These are phyloP conservation scores for Oxycera nigricornis DNA, from an alignment of 2,888 invertebrate species.

Conservation along the genomic window DNA sequence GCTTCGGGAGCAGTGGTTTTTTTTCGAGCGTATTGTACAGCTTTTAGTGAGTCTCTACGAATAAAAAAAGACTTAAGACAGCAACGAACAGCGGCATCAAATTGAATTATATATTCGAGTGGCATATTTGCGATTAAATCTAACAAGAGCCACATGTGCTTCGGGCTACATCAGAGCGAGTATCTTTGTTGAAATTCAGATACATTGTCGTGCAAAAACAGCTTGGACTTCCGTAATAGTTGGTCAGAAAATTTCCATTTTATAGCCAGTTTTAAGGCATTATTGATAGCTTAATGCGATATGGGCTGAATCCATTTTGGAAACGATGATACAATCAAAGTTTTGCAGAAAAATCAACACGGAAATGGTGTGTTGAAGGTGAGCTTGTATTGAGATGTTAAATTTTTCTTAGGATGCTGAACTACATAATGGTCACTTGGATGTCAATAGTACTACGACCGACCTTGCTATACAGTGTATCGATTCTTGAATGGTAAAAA, in stretches of 20 bases:
- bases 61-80: neutral
- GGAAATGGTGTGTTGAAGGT: too few relatives aligned
- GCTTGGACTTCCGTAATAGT: neutral
- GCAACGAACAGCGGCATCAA: neutral
- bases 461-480: too few relatives aligned
- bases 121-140: neutral
- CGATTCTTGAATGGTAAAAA: too few relatives aligned
- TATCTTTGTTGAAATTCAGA: neutral
- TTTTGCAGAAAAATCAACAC: too few relatives aligned
- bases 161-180: neutral
- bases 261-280: neutral
- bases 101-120: constrained; percentile 14
- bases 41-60: neutral
- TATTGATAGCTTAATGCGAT: too few relatives aligned
- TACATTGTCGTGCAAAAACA: neutral
- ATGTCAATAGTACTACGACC: too few relatives aligned
- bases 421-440: too few relatives aligned
- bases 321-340: too few relatives aligned
- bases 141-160: neutral
- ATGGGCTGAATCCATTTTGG: too few relatives aligned
- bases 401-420: too few relatives aligned
- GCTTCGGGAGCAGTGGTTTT: constrained; percentile 20
- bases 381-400: too few relatives aligned
- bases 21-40: neutral
- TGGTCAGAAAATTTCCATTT: neutral